Base-by-base conservation (phyloP, 2,888 invertebrate species). In the Dichetophora obliterata region DNA sequence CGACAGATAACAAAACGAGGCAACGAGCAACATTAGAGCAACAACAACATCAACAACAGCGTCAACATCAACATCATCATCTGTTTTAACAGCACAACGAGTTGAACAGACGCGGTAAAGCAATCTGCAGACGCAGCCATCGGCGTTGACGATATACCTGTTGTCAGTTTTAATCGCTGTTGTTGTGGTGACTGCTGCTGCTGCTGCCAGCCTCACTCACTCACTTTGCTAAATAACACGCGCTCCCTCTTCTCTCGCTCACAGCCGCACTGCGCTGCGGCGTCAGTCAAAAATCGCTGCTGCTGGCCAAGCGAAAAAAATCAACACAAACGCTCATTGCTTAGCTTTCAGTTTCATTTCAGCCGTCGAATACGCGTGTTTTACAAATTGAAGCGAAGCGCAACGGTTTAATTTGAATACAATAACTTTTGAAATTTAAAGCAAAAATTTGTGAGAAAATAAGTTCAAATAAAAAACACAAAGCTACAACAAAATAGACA, bases 321-420 rank as follows among this genome's bases (percentile, higher is more conserved):
- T 61, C 27, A 72, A 61, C 63, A 61, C 72, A 63, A 63, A 48
- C 63, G 22, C 63, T 52, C 34, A 82, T 81, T 83, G 88, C 88
- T 89, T 89, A 82, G 88, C 88, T 89, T 89, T 89, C 89, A 89
- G 89, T 89, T 89, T 89, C 89, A 86, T 88, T 89, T 88, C 84
- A 88, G 85, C 73, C 73, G 61, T 73, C 52, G 73, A 63, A 50
- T 27, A 31, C 50, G 63, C 73, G 63, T 52, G 73, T 73, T 50
- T 73, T n/a, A 52, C 22, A 27, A 50, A 63, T 34, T 50, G 73
- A 16, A 71, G 57, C 11, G 71, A 52, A 66, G 66, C 66, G 19
- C 66, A 66, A 14, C 37, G 43, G 19, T 73, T 76, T 70, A 78
- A 69, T 74, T 77, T 71, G 81, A 43, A 43, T 77, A 84, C 80